These are phyloP conservation scores for Terebella lapidaria DNA, from an alignment of 2,888 invertebrate genomes.

Conservation along the genomic window DNA sequence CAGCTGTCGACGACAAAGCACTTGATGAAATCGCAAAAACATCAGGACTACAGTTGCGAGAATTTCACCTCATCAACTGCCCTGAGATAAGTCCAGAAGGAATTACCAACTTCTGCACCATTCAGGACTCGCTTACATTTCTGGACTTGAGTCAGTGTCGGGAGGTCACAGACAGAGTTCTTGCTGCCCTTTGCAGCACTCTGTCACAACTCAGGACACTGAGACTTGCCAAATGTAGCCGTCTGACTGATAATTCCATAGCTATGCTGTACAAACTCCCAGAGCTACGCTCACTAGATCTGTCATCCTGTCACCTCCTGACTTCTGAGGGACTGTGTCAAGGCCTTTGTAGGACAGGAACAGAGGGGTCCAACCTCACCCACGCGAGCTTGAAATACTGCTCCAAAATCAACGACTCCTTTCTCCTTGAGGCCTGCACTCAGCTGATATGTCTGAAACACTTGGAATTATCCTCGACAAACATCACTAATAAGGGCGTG, in stretches of 20 bases:
- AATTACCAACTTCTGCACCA: constrained; percentile 57
- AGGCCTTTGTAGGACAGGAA: neutral
- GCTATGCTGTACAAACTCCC: neutral
- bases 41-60: constrained; percentile 57
- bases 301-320: neutral
- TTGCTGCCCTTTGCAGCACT: constrained; percentile 59
- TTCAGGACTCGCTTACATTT: constrained; percentile 60
- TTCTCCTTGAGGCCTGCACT: constrained; percentile 62
- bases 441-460: constrained; percentile 60
- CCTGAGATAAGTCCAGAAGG: constrained; percentile 64
- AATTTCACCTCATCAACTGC: constrained; percentile 60
- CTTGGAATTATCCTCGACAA: constrained; percentile 66
- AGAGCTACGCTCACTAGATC: neutral
- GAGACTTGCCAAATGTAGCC: neutral
- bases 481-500: constrained; percentile 66
- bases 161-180: constrained; percentile 64
- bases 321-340: neutral
- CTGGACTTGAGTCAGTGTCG: constrained; percentile 65
- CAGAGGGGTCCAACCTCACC: constrained; percentile 25
- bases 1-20: constrained; percentile 65
- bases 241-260: neutral
- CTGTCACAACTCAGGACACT: neutral
- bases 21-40: constrained; percentile 60
- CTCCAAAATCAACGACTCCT: constrained; percentile 59
- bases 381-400: constrained; percentile 44